phyloP scores from a whole-genome alignment of 2,797 vertebrate genomes.

The Anabas testudineus region DNA sequence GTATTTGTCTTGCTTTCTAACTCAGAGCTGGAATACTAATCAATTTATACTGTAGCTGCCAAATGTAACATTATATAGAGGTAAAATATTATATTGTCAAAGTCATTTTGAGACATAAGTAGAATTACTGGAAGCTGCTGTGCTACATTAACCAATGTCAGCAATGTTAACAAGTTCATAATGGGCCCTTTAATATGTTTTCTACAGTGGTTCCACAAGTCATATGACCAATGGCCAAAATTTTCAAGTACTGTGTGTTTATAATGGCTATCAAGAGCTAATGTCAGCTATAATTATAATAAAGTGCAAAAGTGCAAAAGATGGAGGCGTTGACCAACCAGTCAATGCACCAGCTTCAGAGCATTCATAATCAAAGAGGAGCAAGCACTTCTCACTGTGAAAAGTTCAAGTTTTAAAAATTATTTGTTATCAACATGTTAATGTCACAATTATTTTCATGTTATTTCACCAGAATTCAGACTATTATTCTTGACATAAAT shows the following conservation, averaged over 20 bases:
- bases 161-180: too few relatives aligned
- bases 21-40: slow-evolving; percentile 56
- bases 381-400: neutral
- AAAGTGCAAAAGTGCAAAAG: neutral
- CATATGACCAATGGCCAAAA: too few relatives aligned
- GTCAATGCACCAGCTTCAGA: slow-evolving; percentile 16
- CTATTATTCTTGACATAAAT: neutral
- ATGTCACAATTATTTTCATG: neutral
- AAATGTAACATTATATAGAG: neutral
- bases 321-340: slow-evolving; percentile 42
- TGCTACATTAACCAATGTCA: neutral
- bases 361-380: neutral
- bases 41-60: slow-evolving; percentile 2
- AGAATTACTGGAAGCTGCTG: neutral
- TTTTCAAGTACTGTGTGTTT: too few relatives aligned
- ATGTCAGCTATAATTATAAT: too few relatives aligned
- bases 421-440: neutral
- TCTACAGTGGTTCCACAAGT: too few relatives aligned
- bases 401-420: neutral
- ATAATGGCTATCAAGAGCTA: too few relatives aligned
- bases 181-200: too few relatives aligned
- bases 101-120: neutral
- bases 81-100: slow-evolving; percentile 8
- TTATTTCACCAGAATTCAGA: slow-evolving; percentile 1
- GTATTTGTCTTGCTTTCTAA: slow-evolving; percentile 32